A percentile compares a stretch with the other conserved stretches of the same genome.
Conservation (phyloP, 92 coral and sea anemone species). For the Epizoanthus fatuus region DNA sequence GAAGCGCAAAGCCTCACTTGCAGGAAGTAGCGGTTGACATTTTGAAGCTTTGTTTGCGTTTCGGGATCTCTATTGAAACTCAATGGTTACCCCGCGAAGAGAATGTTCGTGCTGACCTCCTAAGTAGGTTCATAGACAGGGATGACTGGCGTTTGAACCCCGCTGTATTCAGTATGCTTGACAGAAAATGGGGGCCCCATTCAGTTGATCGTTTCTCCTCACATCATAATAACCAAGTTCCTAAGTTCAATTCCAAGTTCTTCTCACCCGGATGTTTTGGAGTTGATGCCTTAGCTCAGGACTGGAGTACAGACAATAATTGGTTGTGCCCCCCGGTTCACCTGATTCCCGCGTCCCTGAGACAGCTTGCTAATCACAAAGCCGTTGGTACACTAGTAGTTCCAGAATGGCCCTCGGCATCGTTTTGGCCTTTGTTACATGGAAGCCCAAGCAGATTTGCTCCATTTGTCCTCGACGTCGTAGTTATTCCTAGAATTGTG, state of each 20-base stretch:
- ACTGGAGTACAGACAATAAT: conserved; percentile 16
- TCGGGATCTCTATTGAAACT: conserved; percentile 41
- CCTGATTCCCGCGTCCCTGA: neutral
- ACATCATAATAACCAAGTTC: neutral
- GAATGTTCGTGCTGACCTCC: conserved; percentile 42
- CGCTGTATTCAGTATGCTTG: conserved; percentile 13
- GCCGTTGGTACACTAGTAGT: conserved; percentile 26
- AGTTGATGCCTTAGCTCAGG: conserved; percentile 11
- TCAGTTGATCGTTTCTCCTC: conserved; percentile 12
- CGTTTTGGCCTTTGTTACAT: conserved; percentile 24
- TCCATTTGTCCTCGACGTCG: neutral
- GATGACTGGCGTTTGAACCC: conserved; percentile 44
- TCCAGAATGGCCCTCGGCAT: conserved; percentile 34
- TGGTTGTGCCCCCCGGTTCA: neutral
- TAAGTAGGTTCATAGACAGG: conserved; percentile 38
- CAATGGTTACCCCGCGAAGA: conserved; percentile 46
- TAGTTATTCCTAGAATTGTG: conserved; percentile 6
- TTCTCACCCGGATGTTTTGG: no score
- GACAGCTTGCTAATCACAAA: neutral
- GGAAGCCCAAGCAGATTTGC: conserved; percentile 8
- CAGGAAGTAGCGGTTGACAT: conserved; percentile 35
- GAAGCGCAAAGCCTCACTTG: neutral
- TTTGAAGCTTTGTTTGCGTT: conserved; percentile 28
- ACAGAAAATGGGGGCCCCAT: neutral
- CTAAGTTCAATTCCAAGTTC: neutral